Evolutionary conservation across 2,888 invertebrate species (phyloP).

Genomic region (Sepiola atlantica): DNA sequence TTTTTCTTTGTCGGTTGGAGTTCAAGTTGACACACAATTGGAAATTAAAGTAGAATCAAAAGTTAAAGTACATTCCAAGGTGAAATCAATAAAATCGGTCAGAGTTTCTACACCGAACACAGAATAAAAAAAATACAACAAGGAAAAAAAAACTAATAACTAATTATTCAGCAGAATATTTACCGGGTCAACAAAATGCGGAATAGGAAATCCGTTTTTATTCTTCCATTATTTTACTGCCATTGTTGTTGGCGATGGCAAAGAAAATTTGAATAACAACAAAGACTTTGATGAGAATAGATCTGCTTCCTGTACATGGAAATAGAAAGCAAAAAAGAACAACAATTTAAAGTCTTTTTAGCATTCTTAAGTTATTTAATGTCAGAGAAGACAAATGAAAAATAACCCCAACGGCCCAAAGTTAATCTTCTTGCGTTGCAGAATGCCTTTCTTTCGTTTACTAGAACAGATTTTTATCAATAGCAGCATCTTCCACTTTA

Average conservation of each 20-base stretch:
- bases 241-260: not conserved
- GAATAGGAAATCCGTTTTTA: not conserved
- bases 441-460: not conserved
- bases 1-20: too few relatives aligned
- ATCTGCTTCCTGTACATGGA: not conserved
- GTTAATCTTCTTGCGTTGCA: not conserved
- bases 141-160: not conserved
- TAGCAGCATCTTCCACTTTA: too few relatives aligned
- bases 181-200: slow-evolving; percentile 1
- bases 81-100: not conserved
- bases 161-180: not conserved
- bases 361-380: not conserved
- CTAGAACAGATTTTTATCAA: slow-evolving; percentile 8
- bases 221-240: not conserved
- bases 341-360: not conserved
- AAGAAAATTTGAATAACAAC: not conserved
- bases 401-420: not conserved
- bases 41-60: not conserved
- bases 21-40: too few relatives aligned
- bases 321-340: not conserved
- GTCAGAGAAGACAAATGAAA: not conserved
- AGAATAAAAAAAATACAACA: not conserved
- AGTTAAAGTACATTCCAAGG: not conserved
- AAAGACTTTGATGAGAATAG: not conserved
- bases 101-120: not conserved